A percentile compares a stretch with the other conserved stretches of the same genome.
These are phyloP conservation scores for Corbicula japonica DNA, from an alignment of 2,888 invertebrate genomes.

Conservation along the genomic window DNA sequence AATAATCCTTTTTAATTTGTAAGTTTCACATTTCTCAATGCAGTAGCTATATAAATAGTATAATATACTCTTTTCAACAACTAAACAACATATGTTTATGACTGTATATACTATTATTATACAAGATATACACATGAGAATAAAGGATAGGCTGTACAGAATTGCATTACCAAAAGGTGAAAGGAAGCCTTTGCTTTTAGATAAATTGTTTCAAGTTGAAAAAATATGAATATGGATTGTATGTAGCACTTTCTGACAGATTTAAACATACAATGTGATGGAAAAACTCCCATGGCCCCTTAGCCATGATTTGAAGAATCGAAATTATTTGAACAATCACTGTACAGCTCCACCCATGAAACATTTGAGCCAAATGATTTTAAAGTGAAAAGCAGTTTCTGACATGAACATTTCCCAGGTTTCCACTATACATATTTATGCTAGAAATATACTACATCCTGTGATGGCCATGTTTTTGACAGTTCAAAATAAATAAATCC, in stretches of 20 bases:
- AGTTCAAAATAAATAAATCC: too few species aligned
- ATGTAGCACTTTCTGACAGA: background rate
- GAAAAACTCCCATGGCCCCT: background rate
- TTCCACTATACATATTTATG: too few species aligned
- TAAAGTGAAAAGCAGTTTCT: too few species aligned
- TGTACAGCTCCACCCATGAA: background rate
- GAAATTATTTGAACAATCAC: background rate
- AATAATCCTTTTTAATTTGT: background rate
- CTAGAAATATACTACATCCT: too few species aligned
- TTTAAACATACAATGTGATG: background rate
- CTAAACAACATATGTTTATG: background rate
- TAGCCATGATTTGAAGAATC: too few species aligned
- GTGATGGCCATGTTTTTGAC: too few species aligned
- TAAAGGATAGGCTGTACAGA: background rate
- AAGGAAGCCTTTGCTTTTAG: conserved; percentile 1
- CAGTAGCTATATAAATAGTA: background rate
- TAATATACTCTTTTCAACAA: background rate
- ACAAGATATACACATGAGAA: background rate
- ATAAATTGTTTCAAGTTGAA: conserved; percentile 1
- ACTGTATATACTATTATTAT: background rate
- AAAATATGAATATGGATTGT: conserved; percentile 5
- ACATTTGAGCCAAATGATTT: too few species aligned
- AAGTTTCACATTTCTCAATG: background rate
- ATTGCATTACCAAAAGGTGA: background rate
- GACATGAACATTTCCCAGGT: too few species aligned